Evolutionary conservation across 2,888 invertebrate genomes (phyloP), one percentile per base, ranked within the genome.

Genomic region (Harpagoxenus sublaevis): DNA sequence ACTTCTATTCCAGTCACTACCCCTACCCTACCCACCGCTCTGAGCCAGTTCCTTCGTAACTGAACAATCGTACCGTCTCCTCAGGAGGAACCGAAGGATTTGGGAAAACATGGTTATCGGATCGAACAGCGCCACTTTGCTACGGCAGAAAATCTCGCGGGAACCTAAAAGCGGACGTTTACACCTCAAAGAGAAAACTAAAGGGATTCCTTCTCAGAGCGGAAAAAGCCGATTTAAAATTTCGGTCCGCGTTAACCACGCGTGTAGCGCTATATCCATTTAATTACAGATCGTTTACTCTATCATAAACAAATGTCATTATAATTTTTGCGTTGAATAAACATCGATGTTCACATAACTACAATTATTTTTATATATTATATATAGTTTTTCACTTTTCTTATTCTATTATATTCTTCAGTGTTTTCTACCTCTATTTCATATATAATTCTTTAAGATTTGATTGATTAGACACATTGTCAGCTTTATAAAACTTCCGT

Each of bases 31-130:
- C 48, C 48, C 60, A 23, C 28, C 65, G 45, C 28, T 45, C 18
- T 51, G 48, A 73, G 60, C 39, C 73, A 85, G 79, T 39, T 81
- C 45, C 79, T 73, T 73, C 48, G 60, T 81, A 81, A 68, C 75
- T 71, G 86, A 79, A 79, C 84, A 88, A 84, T 84, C 84, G 78
- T 45, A 60, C 85, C 75, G 42, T 53, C 10, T 73, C 35, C 77
- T 70, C 35, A 31, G 45, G 73, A 77, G 79, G 82, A 28, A 65
- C 60, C 81, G 65, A 65, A 81, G 81, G 86, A 89, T 81, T 84
- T 77, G 83, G 31, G 83, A 81, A 86, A 87, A 89, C 86, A 77
- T 48, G 63, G 70, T 87, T 90, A 87, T 81, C 83, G 79, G 81
- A 85, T 87, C 77, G 81, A 78, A 82, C 66, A 68, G 68, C 55